Conservation (phyloP, 2,113 vertebrate genomes). For the Trogon melanurus region DNA sequence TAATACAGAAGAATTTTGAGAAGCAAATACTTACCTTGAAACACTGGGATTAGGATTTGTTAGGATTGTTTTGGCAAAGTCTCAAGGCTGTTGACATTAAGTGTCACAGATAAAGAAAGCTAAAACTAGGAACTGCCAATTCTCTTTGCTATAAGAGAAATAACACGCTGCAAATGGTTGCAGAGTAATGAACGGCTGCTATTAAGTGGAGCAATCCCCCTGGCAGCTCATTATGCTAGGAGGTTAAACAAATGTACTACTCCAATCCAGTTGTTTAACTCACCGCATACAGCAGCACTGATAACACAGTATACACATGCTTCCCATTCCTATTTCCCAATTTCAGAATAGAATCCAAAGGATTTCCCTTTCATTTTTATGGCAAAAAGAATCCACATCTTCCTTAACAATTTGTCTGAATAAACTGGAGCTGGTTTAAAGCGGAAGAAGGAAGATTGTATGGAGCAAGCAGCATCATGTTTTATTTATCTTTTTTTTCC, state of each 20-base stretch:
- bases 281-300: conserved; percentile 11
- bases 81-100: conserved; percentile 65
- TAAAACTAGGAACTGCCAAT: conserved; percentile 44
- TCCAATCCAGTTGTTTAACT: conserved; percentile 66
- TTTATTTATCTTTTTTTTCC: conserved; percentile 69
- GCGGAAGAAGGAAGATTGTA: background rate
- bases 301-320: background rate
- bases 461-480: conserved; percentile 14
- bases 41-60: conserved; percentile 65
- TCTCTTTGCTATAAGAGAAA: conserved; percentile 66
- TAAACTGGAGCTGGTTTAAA: background rate
- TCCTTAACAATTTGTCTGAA: conserved; percentile 21
- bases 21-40: conserved; percentile 71
- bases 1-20: conserved; percentile 68
- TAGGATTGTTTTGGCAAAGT: conserved; percentile 68
- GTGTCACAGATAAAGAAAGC: conserved; percentile 58
- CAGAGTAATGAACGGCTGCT: conserved; percentile 69
- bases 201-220: conserved; percentile 72
- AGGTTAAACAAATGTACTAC: conserved; percentile 74
- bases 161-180: conserved; percentile 63
- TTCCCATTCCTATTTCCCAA: background rate
- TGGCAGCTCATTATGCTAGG: conserved; percentile 71
- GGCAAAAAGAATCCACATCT: conserved; percentile 3
- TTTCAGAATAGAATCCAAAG: background rate
- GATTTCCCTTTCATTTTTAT: background rate